Percentiles rank a stretch among this genome's conserved stretches.
These are phyloP conservation scores for Galaxias olidus DNA, from an alignment of 2,797 vertebrate species.

Conservation along the genomic window DNA sequence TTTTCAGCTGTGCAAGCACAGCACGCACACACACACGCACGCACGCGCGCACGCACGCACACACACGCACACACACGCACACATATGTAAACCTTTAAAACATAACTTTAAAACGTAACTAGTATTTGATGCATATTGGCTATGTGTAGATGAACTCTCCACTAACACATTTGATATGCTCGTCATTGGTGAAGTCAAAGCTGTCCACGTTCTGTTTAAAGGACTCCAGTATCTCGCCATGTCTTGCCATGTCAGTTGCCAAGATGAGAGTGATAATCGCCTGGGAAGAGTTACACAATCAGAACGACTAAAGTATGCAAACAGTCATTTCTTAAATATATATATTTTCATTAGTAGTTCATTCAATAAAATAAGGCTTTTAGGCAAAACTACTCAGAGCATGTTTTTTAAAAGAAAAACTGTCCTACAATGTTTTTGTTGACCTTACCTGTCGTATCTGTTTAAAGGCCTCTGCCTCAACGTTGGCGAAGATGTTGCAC, in stretches of 20 bases:
- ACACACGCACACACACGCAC: conserved; percentile 33
- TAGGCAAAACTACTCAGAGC: too few relatives aligned
- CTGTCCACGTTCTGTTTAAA: conserved; percentile 92
- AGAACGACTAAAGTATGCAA: too few relatives aligned
- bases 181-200: conserved; percentile 93
- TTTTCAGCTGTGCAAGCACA: too few relatives aligned
- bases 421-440: background rate
- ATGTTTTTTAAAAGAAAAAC: background rate
- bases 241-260: conserved; percentile 96
- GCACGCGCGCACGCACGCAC: background rate
- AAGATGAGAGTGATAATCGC: conserved; percentile 94
- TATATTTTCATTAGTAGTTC: too few relatives aligned
- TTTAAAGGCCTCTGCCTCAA: conserved; percentile 86
- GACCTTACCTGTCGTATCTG: conserved; percentile 88
- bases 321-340: too few relatives aligned
- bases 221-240: conserved; percentile 92
- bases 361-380: too few relatives aligned
- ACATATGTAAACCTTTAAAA: background rate
- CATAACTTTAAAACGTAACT: too few relatives aligned
- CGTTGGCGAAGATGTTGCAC: conserved; percentile 92
- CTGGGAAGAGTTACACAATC: conserved; percentile 57
- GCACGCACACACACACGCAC: conserved; percentile 9
- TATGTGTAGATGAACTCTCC: conserved; percentile 1
- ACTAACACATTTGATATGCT: conserved; percentile 90
- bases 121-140: background rate